A percentile compares a stretch with the other conserved stretches of the same genome.
Evolutionary conservation across 1,140 invertebrate genomes (phyloP).

Genomic region (Tyrophagus putrescentiae): DNA sequence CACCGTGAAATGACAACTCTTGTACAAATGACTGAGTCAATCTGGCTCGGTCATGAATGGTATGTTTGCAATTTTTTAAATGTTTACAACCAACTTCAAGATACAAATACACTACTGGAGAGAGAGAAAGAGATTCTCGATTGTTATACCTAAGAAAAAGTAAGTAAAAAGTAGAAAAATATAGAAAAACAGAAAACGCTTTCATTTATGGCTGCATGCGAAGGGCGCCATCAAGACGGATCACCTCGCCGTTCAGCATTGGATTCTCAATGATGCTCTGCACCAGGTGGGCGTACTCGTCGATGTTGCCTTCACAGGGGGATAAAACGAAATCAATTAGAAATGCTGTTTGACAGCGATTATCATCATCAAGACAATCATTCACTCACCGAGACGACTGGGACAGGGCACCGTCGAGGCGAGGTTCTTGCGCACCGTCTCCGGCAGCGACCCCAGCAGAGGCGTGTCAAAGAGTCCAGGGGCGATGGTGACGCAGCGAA

Average conservation of each 20-base stretch:
- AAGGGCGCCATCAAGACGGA: constrained; percentile 79
- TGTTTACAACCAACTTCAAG: no score
- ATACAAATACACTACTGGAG: no score
- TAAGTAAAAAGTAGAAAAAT: no score
- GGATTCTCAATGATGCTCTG: constrained; percentile 77
- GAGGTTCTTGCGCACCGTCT: constrained; percentile 39
- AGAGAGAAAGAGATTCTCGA: no score
- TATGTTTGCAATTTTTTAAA: no score
- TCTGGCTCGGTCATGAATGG: no score
- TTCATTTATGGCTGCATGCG: constrained; percentile 28
- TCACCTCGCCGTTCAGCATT: constrained; percentile 82
- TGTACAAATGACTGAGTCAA: no score
- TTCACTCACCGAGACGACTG: constrained; percentile 46
- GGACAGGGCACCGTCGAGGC: constrained; percentile 72
- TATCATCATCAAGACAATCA: background rate
- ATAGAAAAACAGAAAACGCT: no score
- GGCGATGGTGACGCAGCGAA: constrained; percentile 41
- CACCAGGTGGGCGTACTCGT: constrained; percentile 75
- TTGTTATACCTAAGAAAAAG: no score
- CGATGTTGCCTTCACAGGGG: constrained; percentile 44
- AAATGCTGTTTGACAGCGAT: background rate
- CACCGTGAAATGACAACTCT: no score
- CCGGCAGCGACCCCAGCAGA: constrained; percentile 33
- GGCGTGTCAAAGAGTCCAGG: constrained; percentile 42
- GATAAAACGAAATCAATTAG: background rate